phyloP scores from a whole-genome alignment of 2,888 invertebrate species.

The Cremastinae sp. region DNA sequence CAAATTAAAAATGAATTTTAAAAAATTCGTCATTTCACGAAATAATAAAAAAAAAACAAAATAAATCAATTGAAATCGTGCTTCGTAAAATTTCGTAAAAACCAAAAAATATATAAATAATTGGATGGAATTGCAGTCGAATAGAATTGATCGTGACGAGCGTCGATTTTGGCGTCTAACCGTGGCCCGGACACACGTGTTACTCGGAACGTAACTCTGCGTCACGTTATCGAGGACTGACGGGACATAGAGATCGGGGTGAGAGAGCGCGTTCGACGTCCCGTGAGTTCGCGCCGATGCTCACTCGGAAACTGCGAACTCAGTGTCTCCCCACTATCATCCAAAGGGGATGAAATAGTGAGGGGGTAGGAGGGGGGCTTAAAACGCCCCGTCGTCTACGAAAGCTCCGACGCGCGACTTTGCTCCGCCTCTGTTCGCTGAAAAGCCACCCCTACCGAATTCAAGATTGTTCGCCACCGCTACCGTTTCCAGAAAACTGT shows the following conservation, averaged over 20 bases:
- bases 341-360: constrained; percentile 68
- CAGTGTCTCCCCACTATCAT: constrained; percentile 71
- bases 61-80: too few relatives aligned
- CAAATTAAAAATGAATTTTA: too few relatives aligned
- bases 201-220: constrained; percentile 34
- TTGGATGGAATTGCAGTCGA: too few relatives aligned
- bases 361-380: constrained; percentile 63
- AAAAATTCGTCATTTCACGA: too few relatives aligned
- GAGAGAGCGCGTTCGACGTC: constrained; percentile 49
- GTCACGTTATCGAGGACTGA: constrained; percentile 32
- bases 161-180: too few relatives aligned
- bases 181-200: background rate
- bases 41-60: too few relatives aligned
- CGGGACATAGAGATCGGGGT: constrained; percentile 13
- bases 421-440: constrained; percentile 75
- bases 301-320: constrained; percentile 75
- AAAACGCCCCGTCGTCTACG: constrained; percentile 55
- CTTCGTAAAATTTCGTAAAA: too few relatives aligned
- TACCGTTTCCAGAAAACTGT: constrained; percentile 35
- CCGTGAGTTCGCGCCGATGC: constrained; percentile 74
- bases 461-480: constrained; percentile 55
- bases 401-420: constrained; percentile 74
- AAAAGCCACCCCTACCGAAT: constrained; percentile 67
- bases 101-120: too few relatives aligned
- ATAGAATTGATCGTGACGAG: too few relatives aligned